These are phyloP conservation scores for Hylaeus anthracinus DNA, from an alignment of 1,140 invertebrate genomes.

Conservation along the genomic window DNA sequence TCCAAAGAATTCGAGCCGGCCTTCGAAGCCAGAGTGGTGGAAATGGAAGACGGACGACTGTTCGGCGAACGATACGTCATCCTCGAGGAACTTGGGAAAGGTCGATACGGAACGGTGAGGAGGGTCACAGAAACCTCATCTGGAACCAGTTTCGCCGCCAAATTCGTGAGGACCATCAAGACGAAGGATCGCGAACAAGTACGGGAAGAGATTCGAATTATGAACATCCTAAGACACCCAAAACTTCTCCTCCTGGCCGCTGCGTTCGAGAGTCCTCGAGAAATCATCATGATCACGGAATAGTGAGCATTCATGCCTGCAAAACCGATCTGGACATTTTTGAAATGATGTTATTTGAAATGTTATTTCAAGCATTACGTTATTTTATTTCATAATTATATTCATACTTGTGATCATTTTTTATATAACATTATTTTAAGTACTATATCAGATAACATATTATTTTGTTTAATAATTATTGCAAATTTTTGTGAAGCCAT, in stretches of 20 bases:
- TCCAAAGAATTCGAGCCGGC: conserved; percentile 46
- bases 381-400: too few relatives aligned
- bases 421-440: too few relatives aligned
- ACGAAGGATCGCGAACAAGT: conserved; percentile 92
- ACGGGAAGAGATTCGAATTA: conserved; percentile 94
- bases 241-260: conserved; percentile 93
- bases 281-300: conserved; percentile 96
- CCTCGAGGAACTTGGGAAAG: conserved; percentile 90
- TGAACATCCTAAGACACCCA: conserved; percentile 94
- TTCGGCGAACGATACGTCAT: conserved; percentile 85
- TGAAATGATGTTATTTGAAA: too few relatives aligned
- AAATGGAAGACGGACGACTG: conserved; percentile 81
- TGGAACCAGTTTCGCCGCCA: conserved; percentile 91
- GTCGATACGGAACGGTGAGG: conserved; percentile 89
- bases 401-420: too few relatives aligned
- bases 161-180: conserved; percentile 92
- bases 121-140: conserved; percentile 88
- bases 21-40: conserved; percentile 73
- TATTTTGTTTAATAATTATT: too few relatives aligned
- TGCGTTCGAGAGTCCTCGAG: conserved; percentile 91
- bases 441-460: too few relatives aligned
- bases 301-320: conserved; percentile 87
- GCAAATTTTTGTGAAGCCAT: too few relatives aligned
- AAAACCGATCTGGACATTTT: background rate
- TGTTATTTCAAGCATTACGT: too few relatives aligned